Conservation (phyloP, 2,888 invertebrate species). For the Globia sparganii region DNA sequence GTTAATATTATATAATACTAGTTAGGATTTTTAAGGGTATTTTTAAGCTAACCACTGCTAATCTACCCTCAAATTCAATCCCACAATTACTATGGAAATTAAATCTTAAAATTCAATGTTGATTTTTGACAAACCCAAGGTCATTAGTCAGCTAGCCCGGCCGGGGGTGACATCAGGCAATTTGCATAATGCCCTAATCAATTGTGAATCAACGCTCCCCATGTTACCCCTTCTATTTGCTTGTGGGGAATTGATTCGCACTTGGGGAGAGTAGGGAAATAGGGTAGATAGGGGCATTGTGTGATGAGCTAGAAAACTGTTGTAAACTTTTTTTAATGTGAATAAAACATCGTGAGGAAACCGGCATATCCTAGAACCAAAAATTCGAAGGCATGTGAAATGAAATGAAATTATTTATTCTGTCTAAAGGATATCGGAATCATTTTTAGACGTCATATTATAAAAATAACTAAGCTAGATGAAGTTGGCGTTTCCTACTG, state of each 20-base stretch:
- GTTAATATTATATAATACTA: too few species aligned
- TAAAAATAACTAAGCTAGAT: too few species aligned
- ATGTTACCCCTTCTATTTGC: slow-evolving; percentile 63
- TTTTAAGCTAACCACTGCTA: too few species aligned
- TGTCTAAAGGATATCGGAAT: too few species aligned
- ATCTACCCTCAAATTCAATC: slow-evolving; percentile 29
- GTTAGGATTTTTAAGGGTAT: too few species aligned
- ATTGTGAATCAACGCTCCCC: slow-evolving; percentile 62
- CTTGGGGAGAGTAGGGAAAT: slow-evolving; percentile 8
- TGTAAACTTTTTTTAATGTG: neutral
- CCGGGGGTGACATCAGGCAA: slow-evolving; percentile 39
- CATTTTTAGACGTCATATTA: too few species aligned
- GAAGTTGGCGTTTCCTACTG: too few species aligned
- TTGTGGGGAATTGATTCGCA: slow-evolving; percentile 61
- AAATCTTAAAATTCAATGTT: slow-evolving; percentile 62
- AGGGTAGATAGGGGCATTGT: slow-evolving; percentile 23
- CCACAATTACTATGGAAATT: slow-evolving; percentile 54
- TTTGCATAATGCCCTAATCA: slow-evolving; percentile 68
- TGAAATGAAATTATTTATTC: too few species aligned
- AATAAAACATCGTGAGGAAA: neutral
- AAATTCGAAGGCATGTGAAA: too few species aligned
- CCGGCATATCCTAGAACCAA: too few species aligned
- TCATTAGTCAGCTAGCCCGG: slow-evolving; percentile 34
- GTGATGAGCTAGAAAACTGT: slow-evolving; percentile 52
- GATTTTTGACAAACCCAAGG: slow-evolving; percentile 62